Evolutionary conservation across 2,888 invertebrate genomes (phyloP), one percentile per base, ranked within the genome.

Genomic region (Meteorus colon): DNA sequence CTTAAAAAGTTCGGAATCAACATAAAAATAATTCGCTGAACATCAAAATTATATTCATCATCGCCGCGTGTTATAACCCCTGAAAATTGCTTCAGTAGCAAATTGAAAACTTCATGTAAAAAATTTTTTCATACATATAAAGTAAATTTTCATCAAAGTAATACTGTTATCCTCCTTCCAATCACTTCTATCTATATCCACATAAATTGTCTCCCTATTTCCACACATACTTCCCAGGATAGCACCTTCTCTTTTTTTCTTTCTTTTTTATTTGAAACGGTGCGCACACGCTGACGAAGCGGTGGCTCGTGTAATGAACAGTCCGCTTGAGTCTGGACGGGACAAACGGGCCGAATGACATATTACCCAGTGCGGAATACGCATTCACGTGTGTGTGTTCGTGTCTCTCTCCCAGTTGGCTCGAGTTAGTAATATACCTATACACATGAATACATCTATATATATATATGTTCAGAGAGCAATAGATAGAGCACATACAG

Each of bases 301-400:
- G 78, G 76, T 77, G 76, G 78, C 80, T 80, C 78, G 78, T 79
- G 78, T 80, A 80, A 80, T 80, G 80, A 80, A 80, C 80, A 81
- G 81, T 80, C 80, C 82, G 79, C 82, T 81, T 83, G 83, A 83
- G 83, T 83, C 83, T 83, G 82, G 83, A 83, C 81, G 81, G 82
- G 83, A 80, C 80, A 80, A 80, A 79, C 80, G 80, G 80, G 72
- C 76, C 71, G 80, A 77, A 80, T 79, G 80, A 80, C 78, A 76
- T 79, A 80, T 80, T 79, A 78, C 78, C 77, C 63, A 69, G 69
- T 60, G 29, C 19, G 69, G 74, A 62, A 62, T 77, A 73, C 77
- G 76, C 80, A 74, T 73, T 80, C 76, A 41, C 62, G 77, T 75
- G 77, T 79, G 73, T 80, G 55, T 19, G 10, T 55, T 19, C n/a